Evolutionary conservation across 2,113 vertebrate genomes (phyloP), one percentile per base, ranked within the genome.

Genomic region (Serinus canaria): DNA sequence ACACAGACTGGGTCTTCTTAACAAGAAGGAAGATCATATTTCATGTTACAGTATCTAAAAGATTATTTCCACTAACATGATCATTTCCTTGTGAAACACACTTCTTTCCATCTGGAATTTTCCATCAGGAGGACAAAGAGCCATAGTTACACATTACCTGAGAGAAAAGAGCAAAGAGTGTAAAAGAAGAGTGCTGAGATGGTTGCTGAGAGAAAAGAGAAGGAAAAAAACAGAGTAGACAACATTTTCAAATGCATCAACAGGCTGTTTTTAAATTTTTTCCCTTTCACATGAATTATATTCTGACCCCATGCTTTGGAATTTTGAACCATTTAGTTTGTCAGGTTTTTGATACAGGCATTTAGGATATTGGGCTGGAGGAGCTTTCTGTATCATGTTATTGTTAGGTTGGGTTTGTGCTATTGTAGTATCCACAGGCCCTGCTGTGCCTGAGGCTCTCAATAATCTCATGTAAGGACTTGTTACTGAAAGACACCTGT

Each of bases 101-200:
- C 76, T 92, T 89, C 83, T 93, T 90, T 90, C 90, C 90, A 90
- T 90, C 92, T 94, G 95, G 90, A 90, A 89, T 94, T 88, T 96
- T 97, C 94, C 85, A 82, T 82, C 76, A 94, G 27, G 44, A 84
- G 80, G 92, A 96, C 90, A 96, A 96, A 95, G 86, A 92, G 41
- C 49, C n/a, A 8, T 35, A 92, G 91, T 93, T 86, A 81, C 79
- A 59, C 41, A 53, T 31, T 72, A 96, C 86, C 64, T 81, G 49
- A 75, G 44, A 93, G 56, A 89, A 92, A 94, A 90, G 60, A 86
- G 64, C 52, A 87, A 86, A 37, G 52, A 82, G 15, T 63, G 52
- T 74, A 90, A 87, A 88, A 86, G 85, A 94, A 35, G 60, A 78
- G 52, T 43, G 23, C 23, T 21, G 55, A 74, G 52, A 89, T 80